A percentile compares a stretch with the other conserved stretches of the same genome.
These are phyloP conservation scores for Sesia apiformis DNA, from an alignment of 2,888 invertebrate species.

Conservation along the genomic window DNA sequence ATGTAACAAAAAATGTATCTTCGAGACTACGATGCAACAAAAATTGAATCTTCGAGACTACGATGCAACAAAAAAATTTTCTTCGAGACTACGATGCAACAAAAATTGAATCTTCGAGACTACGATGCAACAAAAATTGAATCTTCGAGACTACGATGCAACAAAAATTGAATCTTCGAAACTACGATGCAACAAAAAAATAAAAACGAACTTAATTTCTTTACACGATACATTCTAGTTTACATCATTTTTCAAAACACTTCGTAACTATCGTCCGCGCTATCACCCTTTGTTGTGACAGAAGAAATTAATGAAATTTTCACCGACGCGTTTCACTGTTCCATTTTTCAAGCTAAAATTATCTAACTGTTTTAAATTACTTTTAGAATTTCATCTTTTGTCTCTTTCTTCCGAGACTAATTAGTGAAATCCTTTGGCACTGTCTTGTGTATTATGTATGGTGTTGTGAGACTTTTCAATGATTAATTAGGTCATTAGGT, in stretches of 20 bases:
- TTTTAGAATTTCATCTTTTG: background rate
- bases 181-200: background rate
- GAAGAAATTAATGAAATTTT: constrained; percentile 7
- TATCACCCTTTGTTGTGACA: constrained; percentile 1
- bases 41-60: background rate
- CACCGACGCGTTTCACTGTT: constrained; percentile 9
- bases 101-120: background rate
- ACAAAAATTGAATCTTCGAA: too few relatives aligned
- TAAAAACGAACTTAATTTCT: background rate
- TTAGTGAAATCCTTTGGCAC: too few relatives aligned
- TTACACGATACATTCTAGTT: background rate
- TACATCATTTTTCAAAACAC: constrained; percentile 7
- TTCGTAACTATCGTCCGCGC: constrained; percentile 3
- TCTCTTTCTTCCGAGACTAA: background rate
- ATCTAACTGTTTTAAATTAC: background rate
- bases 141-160: too few relatives aligned
- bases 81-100: too few relatives aligned
- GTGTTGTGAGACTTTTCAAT: background rate
- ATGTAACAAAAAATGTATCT: too few relatives aligned
- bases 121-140: too few relatives aligned
- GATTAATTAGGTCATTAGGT: background rate
- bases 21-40: background rate
- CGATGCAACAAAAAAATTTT: too few relatives aligned
- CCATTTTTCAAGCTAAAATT: constrained; percentile 12
- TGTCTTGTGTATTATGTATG: too few relatives aligned